A percentile compares a stretch with the other conserved stretches of the same genome.
These are phyloP conservation scores for Antennarius striatus DNA, from an alignment of 2,113 vertebrate genomes.

Conservation along the genomic window DNA sequence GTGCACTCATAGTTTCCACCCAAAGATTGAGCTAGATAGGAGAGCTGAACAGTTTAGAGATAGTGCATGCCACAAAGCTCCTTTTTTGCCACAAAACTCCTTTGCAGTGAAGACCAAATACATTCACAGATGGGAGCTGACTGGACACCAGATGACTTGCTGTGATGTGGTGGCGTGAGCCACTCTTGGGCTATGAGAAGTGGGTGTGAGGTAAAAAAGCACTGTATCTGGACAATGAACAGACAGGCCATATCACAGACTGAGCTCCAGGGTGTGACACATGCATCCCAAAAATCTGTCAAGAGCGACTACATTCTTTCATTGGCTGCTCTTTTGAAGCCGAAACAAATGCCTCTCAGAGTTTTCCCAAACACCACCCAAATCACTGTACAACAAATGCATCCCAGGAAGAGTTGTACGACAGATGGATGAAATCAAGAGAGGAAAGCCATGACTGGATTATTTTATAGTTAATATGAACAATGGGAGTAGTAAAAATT, in stretches of 20 bases:
- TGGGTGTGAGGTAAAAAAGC: conserved; percentile 24
- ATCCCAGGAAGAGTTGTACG: too few species aligned
- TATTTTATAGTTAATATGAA: too few species aligned
- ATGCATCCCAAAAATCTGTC: too few species aligned
- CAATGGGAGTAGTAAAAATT: too few species aligned
- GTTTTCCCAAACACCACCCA: too few species aligned
- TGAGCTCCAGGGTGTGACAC: neutral
- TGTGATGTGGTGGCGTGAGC: conserved; percentile 42
- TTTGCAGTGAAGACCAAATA: conserved; percentile 60
- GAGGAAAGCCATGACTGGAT: too few species aligned
- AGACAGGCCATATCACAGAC: conserved; percentile 7
- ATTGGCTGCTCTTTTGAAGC: too few species aligned
- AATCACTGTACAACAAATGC: too few species aligned
- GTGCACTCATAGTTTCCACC: conserved; percentile 57
- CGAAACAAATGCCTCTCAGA: too few species aligned
- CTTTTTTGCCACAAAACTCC: conserved; percentile 21
- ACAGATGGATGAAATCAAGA: too few species aligned
- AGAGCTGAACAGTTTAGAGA: conserved; percentile 45
- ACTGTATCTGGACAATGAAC: conserved; percentile 1
- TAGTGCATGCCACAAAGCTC: conserved; percentile 48
- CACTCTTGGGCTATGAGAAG: conserved; percentile 43
- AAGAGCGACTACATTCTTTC: too few species aligned
- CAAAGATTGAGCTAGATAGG: conserved; percentile 42
- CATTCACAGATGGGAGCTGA: conserved; percentile 58
- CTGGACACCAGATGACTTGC: conserved; percentile 68